These are phyloP conservation scores for Elanus axillaris DNA, from an alignment of 2,113 vertebrate species.

Conservation along the genomic window DNA sequence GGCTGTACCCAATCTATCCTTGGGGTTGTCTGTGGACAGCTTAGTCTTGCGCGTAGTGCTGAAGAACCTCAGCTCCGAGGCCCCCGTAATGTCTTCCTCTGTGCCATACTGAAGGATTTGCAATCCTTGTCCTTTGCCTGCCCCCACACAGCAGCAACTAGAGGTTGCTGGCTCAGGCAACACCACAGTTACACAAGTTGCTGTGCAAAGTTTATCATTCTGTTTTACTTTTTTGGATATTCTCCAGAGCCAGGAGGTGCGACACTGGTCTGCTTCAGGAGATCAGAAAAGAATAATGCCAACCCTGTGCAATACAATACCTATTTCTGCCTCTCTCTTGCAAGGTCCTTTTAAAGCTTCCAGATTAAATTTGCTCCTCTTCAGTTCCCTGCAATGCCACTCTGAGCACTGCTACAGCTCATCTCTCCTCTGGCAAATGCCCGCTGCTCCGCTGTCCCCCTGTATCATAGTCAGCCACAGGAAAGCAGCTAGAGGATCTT, in stretches of 20 bases:
- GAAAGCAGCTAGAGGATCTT: not conserved
- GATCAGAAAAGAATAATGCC: not conserved
- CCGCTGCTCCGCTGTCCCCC: not conserved
- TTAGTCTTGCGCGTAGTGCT: not conserved
- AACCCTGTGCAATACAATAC: rapidly evolving
- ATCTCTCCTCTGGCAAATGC: not conserved
- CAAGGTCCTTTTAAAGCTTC: not conserved
- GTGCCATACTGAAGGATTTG: not conserved
- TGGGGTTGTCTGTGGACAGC: not conserved
- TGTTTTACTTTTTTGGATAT: rapidly evolving
- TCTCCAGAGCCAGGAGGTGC: not conserved
- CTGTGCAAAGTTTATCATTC: not conserved
- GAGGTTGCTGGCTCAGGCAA: not conserved
- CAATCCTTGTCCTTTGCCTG: not conserved
- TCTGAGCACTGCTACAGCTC: not conserved
- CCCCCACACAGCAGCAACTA: not conserved
- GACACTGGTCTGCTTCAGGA: not conserved
- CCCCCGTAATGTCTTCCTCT: not conserved
- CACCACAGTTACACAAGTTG: not conserved
- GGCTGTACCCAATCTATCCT: not conserved
- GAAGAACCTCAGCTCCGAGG: rapidly evolving
- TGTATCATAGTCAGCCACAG: not conserved
- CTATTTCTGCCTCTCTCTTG: not conserved
- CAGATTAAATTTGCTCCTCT: not conserved
- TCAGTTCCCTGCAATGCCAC: not conserved